Evolutionary conservation across 2,113 vertebrate species (phyloP), one percentile per base, ranked within the genome.

Genomic region (Plecotus auritus): DNA sequence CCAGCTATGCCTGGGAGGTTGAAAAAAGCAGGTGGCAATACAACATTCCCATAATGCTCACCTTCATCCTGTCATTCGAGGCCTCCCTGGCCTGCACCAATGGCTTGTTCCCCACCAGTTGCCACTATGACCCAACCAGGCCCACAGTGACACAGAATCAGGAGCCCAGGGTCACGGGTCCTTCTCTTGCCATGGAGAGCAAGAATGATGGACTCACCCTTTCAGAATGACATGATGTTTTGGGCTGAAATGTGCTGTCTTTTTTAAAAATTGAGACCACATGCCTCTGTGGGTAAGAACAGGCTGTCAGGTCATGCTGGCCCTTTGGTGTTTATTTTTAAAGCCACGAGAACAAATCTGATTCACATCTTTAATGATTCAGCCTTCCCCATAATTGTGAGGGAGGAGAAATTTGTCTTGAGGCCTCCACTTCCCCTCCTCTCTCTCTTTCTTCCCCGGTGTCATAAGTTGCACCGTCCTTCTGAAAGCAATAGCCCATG

Each of bases 331-430:
- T 95, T 96, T 96, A 61, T 90, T 95, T 96, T 67, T 40, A 85
- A 96, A 96, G 85, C 94, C 94, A 85, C 0, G 0, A 66, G 72
- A 72, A 85, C 82, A 59, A 54, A 72, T 94, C 89, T 96, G 96
- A 97, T 94, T 95, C 77, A 78, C 7, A 13, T 88, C 61, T 59
- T 70, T 90, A 82, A 59, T 95, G 96, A 96, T 90, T 93, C 93
- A 94, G 74, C 73, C 72, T 90, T 91, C 86, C 54, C 76, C 10
- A 0, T 84, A 81, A 93, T 81, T 87, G 94, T 47, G 56, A 97
- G 74, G 66, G 86, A 91, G 83, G 91, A 94, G 88, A 91, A 81
- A 61, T 76, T 94, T 81, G 88, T 82, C n/a, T 80, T 80, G 85
- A 47, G 66, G 73, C 28, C 35, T 59, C 73, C 32, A 30, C 35